phyloP scores from a whole-genome alignment of 2,113 vertebrate genomes.

The Arizona elegans region DNA sequence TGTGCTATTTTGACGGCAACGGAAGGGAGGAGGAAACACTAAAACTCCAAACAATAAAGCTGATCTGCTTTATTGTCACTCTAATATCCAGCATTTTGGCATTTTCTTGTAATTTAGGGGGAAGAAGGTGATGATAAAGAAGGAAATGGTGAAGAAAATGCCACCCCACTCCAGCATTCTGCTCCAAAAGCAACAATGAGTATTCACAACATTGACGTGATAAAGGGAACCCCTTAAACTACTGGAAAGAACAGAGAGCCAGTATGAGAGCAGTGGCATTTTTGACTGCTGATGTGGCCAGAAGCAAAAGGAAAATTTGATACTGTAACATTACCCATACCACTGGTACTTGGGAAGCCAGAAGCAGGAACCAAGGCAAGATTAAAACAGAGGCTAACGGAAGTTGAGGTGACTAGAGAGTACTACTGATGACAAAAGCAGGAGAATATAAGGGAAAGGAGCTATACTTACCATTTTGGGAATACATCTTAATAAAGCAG shows the following conservation, averaged over 20 bases:
- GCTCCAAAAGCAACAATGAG: neutral
- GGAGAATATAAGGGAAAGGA: neutral
- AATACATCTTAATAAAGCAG: neutral
- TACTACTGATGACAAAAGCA: neutral
- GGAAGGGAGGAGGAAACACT: neutral
- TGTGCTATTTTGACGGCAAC: neutral
- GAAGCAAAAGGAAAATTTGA: neutral
- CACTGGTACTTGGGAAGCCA: neutral
- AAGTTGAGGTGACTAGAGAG: neutral
- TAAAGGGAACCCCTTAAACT: neutral
- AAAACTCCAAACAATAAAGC: neutral
- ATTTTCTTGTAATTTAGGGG: neutral
- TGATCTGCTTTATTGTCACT: neutral
- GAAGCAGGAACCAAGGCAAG: neutral
- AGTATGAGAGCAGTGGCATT: neutral
- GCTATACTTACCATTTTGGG: neutral
- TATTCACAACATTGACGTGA: neutral
- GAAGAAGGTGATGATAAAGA: neutral
- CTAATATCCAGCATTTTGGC: neutral
- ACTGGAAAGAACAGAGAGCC: neutral
- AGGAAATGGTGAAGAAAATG: neutral
- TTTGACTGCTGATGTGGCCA: neutral
- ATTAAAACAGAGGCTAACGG: neutral
- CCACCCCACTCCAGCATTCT: neutral
- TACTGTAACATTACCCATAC: neutral